These are phyloP conservation scores for Lycaena phlaeas DNA, from an alignment of 2,888 invertebrate species.

Conservation along the genomic window DNA sequence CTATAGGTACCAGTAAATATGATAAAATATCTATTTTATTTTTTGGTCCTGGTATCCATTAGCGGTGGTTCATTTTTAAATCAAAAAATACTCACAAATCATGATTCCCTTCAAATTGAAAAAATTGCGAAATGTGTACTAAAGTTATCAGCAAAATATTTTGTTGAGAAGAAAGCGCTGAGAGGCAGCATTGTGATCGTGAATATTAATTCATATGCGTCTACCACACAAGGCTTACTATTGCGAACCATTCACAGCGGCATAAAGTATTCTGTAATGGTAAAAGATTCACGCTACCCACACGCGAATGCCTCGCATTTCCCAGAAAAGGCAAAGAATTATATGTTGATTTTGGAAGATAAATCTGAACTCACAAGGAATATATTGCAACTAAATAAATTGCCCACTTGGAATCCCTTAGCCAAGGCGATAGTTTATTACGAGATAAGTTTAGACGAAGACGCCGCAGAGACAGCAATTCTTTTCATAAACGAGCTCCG, in stretches of 20 bases:
- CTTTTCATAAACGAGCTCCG: conserved; percentile 54
- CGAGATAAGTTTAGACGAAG: conserved; percentile 38
- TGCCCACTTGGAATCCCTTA: conserved; percentile 67
- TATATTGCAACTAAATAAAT: conserved; percentile 56
- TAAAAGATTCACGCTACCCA: conserved; percentile 60
- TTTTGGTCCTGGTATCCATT: conserved; percentile 23
- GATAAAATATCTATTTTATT: conserved; percentile 7
- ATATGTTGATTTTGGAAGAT: conserved; percentile 66
- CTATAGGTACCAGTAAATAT: neutral
- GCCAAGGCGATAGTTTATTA: conserved; percentile 63
- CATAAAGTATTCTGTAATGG: conserved; percentile 64
- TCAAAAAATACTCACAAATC: conserved; percentile 45
- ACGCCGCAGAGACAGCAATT: conserved; percentile 37
- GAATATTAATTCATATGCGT: conserved; percentile 58
- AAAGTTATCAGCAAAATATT: conserved; percentile 67
- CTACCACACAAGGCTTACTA: conserved; percentile 49
- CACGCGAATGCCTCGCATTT: conserved; percentile 69
- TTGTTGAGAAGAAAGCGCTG: conserved; percentile 61
- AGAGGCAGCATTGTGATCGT: conserved; percentile 67
- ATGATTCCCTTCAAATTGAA: conserved; percentile 45
- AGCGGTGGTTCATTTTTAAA: conserved; percentile 36
- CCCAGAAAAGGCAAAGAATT: conserved; percentile 69
- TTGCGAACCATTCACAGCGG: conserved; percentile 59
- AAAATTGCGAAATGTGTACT: conserved; percentile 65
- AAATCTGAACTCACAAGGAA: conserved; percentile 56